phyloP scores from a whole-genome alignment of 92 coral and sea anemone genomes.

The Nematostella vectensis region DNA sequence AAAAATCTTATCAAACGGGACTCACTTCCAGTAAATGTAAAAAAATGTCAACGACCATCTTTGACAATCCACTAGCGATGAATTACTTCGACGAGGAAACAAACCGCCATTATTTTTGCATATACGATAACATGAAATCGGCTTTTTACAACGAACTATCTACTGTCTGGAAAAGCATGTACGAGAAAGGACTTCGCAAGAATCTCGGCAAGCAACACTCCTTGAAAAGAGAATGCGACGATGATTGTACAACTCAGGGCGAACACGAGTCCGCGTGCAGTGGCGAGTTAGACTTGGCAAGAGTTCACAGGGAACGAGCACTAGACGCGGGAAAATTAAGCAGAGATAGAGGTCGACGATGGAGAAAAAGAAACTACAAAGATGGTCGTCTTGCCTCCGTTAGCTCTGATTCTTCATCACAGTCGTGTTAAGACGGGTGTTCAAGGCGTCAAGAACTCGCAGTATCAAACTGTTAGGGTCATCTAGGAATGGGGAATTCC shows the following conservation, averaged over 20 bases:
- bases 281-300: slow-evolving; percentile 65
- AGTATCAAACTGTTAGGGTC: too few relatives aligned
- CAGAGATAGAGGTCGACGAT: slow-evolving; percentile 73
- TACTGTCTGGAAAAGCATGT: slow-evolving; percentile 38
- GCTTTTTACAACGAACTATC: slow-evolving; percentile 40
- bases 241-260: slow-evolving; percentile 10
- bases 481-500: too few relatives aligned
- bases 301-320: slow-evolving; percentile 78
- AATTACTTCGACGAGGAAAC: slow-evolving; percentile 38
- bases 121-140: slow-evolving; percentile 34
- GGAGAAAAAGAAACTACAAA: slow-evolving; percentile 52
- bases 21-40: not conserved
- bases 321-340: slow-evolving; percentile 73
- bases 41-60: not conserved
- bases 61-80: slow-evolving; percentile 39
- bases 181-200: slow-evolving; percentile 37
- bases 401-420: slow-evolving; percentile 29
- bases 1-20: not conserved
- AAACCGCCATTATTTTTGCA: slow-evolving; percentile 35
- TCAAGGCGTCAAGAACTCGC: too few relatives aligned
- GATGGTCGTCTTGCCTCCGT: slow-evolving; percentile 20
- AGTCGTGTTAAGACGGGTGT: slow-evolving; percentile 4
- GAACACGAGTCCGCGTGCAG: slow-evolving; percentile 10
- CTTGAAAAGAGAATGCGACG: slow-evolving; percentile 21
- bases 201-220: slow-evolving; percentile 28